These are phyloP conservation scores for Potamarius usumacintae DNA, from an alignment of 2,113 vertebrate genomes.

Conservation along the genomic window DNA sequence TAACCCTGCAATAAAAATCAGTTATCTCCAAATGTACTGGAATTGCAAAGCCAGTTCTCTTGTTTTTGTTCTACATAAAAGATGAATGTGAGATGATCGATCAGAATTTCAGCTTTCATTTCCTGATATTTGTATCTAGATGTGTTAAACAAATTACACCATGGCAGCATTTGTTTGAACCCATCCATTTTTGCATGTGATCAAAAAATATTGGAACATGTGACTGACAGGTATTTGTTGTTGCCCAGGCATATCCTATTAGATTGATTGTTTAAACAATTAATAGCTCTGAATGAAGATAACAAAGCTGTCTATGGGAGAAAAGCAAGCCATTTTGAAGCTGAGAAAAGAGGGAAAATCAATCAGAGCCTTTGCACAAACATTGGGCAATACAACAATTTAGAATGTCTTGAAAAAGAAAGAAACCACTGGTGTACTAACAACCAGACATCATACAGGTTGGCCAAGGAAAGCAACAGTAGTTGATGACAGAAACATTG, in stretches of 20 bases:
- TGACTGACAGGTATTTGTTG: background rate
- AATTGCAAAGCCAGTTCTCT: background rate
- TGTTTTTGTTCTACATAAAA: background rate
- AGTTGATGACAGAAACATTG: background rate
- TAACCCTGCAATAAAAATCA: background rate
- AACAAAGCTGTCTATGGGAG: background rate
- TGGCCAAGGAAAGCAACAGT: background rate
- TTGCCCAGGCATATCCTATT: background rate
- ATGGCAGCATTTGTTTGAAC: background rate
- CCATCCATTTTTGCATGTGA: background rate
- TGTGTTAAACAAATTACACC: background rate
- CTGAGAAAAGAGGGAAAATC: background rate
- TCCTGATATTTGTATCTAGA: background rate
- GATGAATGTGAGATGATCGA: background rate
- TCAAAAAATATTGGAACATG: background rate
- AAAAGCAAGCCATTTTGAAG: background rate
- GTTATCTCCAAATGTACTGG: background rate
- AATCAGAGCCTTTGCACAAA: background rate
- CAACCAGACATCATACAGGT: background rate
- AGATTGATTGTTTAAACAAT: background rate
- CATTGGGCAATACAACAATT: background rate
- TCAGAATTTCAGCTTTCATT: too few species aligned
- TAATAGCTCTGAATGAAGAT: background rate
- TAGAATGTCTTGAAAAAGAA: background rate
- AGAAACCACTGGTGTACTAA: background rate